Percentiles rank a stretch among this genome's conserved stretches.
phyloP scores from a whole-genome alignment of 1,140 invertebrate genomes.

The Littorina saxatilis region DNA sequence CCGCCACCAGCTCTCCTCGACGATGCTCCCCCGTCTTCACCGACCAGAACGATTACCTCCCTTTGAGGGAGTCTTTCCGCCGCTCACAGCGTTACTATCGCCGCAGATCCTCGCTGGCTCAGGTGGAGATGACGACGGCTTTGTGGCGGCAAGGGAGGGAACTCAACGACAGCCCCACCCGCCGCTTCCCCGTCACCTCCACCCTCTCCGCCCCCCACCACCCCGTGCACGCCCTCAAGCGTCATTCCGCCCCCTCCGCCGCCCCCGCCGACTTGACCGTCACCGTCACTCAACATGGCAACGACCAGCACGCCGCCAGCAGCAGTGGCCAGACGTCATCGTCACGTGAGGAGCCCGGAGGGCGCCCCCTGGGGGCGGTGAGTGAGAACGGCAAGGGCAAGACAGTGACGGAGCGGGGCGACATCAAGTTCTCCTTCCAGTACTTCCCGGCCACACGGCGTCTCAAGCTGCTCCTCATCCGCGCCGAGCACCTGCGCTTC shows the following conservation, averaged over 20 bases:
- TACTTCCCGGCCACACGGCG: slow-evolving; percentile 63
- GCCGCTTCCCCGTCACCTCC: slow-evolving; percentile 26
- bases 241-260: slow-evolving; percentile 63
- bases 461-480: slow-evolving; percentile 66
- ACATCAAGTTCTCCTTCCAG: slow-evolving; percentile 71
- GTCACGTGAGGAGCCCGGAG: slow-evolving; percentile 38
- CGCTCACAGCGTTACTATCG: slow-evolving; percentile 60
- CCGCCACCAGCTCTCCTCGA: slow-evolving; percentile 20
- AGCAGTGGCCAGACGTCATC: slow-evolving; percentile 18
- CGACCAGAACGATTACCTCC: slow-evolving; percentile 51
- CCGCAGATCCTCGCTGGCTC: slow-evolving; percentile 62
- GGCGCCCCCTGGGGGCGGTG: neutral
- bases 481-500: slow-evolving; percentile 66
- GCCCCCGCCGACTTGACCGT: slow-evolving; percentile 15
- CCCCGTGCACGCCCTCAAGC: slow-evolving; percentile 43
- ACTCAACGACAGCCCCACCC: slow-evolving; percentile 31
- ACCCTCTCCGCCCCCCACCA: slow-evolving; percentile 30
- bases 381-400: slow-evolving; percentile 5
- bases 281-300: neutral
- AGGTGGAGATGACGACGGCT: slow-evolving; percentile 33
- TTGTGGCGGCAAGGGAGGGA: slow-evolving; percentile 33
- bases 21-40: slow-evolving; percentile 37
- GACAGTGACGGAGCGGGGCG: slow-evolving; percentile 61
- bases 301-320: slow-evolving; percentile 27
- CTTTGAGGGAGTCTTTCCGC: slow-evolving; percentile 43